Evolutionary conservation across 2,888 invertebrate species (phyloP).

Genomic region (Rhamnusium bicolor): DNA sequence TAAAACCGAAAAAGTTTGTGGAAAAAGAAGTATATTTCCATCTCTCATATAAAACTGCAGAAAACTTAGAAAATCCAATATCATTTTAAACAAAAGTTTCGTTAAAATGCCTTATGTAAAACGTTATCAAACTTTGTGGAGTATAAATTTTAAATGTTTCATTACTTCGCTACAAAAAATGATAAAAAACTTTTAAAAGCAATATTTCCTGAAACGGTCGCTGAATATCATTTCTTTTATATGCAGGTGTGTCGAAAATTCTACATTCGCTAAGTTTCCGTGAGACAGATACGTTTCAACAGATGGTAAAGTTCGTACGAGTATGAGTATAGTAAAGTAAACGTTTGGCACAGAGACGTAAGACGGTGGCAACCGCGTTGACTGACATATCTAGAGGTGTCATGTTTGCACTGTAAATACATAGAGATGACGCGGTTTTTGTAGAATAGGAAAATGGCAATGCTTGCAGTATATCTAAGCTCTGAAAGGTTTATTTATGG

Average conservation of each 20-base stretch:
- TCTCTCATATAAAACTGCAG: constrained; percentile 5
- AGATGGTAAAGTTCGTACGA: constrained; percentile 34
- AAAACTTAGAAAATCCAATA: constrained; percentile 36
- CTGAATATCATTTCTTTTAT: constrained; percentile 45
- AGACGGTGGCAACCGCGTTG: constrained; percentile 1
- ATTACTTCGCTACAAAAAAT: constrained; percentile 46
- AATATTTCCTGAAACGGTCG: constrained; percentile 49
- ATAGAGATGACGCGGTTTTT: constrained; percentile 10
- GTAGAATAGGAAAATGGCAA: constrained; percentile 8
- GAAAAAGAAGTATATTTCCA: background rate
- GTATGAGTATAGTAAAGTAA: constrained; percentile 7
- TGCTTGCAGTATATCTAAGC: background rate
- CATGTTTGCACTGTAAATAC: constrained; percentile 33
- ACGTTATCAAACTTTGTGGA: constrained; percentile 52
- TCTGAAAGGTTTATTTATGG: background rate
- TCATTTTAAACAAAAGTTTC: constrained; percentile 39
- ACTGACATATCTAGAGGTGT: constrained; percentile 28
- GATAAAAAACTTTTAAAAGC: constrained; percentile 43
- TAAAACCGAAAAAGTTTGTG: background rate
- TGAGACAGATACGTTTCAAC: constrained; percentile 44
- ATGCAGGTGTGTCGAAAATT: constrained; percentile 52
- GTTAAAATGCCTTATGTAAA: constrained; percentile 44
- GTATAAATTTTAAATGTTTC: constrained; percentile 55
- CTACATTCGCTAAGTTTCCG: constrained; percentile 44
- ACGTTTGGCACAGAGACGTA: constrained; percentile 31